Evolutionary conservation across 35 echinoderm and acorn worm species (phyloP), one percentile per base, ranked within the genome.

Genomic region (Hemicentrotus pulcherrimus): DNA sequence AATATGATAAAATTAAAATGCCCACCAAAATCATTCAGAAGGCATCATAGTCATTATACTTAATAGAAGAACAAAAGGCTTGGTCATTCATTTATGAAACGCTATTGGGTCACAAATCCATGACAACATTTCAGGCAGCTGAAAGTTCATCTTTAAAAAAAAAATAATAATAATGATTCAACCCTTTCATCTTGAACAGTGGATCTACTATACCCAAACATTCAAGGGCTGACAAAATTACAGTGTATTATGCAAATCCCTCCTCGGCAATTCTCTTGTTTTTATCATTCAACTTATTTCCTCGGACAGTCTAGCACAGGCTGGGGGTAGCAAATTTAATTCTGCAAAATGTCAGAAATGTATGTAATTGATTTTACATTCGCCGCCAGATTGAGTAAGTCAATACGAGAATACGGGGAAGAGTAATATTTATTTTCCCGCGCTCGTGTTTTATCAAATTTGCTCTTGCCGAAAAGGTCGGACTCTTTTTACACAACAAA

Each of bases 351-450:
- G 88, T 90, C 88, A 90, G 88, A 90, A 90, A 90, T 90, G 88
- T 90, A 90, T 45, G 88, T 90, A 90, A 90, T 90, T 90, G 88
- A 90, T 90, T 90, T 90, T 90, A 90, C 88, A 90, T 90, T 90
- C 46, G 88, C 88, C 88, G 88, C 88, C 31, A 90, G 88, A 90
- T 90, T 90, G 46, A 47, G 46, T 90, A 90, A 90, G 88, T 90
- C 88, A 90, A 90, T 90, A 90, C 46, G 2, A 19, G 32, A 90
- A 90, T 90, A 90, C 32, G 88, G 88, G 88, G 88, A 90, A 33
- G 88, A 90, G 88, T 16, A 90, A 90, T 90, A 90, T 90, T 90
- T 33, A 90, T 90, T 90, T 90, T 90, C 88, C 88, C 45, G 88
- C 88, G 46, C 46, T 33, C 32, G 46, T 32, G 88, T 90, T 90